Base-by-base conservation (phyloP, 2,113 vertebrate species). In the Phodopus roborovskii region DNA sequence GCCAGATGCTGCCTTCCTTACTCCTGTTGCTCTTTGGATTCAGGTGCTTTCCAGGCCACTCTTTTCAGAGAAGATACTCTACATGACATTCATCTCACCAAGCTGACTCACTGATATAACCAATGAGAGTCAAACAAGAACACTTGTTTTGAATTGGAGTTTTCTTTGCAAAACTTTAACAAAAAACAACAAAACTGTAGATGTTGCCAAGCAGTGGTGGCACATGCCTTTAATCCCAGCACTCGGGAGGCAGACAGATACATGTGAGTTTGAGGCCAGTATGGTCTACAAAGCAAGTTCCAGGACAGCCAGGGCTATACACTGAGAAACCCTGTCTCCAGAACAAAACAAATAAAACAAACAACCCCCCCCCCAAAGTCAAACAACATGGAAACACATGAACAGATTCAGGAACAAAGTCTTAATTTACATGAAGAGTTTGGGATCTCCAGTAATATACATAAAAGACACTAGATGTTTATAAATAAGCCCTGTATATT, bases 371-470 rank as follows among this genome's bases (percentile, higher is more conserved):
- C 58, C 20, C 7, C 28, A 64, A 64, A 30, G 10, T 58, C 68
- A 93, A 91, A 93, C 45, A 79, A 60, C 39, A 93, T 62, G 75
- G 30, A 81, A 42, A 78, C 85, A 19, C 66, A 82, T 17, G 90
- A 36, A 48, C 77, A 91, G 64, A 66, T 56, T 39, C n/a, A 58
- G 36, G 16, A 94, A 95, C 53, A 81, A 79, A 95, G 91, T 60
- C 62, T 96, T 62, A 66, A 39, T 90, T 39, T 93, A 53, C 39
- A 86, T 88, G 56, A 93, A 85, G 22, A 79, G 39, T 96, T 93
- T 97, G 71, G 26, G 83, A 92, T 42, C 33, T 82, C 13, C 24
- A 66, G 45, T 60, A 93, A 91, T 79, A n/a, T 2, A 58, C 56
- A 53, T 64, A 39, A 79, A 79, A 39, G 79, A 26, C 5, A 24